Conservation (phyloP, 1,140 invertebrate genomes). For the Zaprionus kolodkinae region DNA sequence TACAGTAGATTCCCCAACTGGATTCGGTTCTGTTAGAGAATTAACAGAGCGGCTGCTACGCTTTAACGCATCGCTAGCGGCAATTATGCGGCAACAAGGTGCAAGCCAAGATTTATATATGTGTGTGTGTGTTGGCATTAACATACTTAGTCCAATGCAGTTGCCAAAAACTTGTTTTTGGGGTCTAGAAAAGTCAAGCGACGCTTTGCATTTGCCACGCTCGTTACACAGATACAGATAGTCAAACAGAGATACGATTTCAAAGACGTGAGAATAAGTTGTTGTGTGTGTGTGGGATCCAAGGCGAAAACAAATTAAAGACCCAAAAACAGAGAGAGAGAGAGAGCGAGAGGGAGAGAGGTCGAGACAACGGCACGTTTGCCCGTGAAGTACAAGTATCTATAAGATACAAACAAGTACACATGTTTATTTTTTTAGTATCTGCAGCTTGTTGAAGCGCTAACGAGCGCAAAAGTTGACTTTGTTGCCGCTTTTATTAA, state of each 20-base stretch:
- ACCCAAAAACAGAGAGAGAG: conserved; percentile 18
- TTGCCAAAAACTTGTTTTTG: conserved; percentile 46
- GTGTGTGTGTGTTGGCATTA: background rate
- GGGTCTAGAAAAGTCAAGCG: conserved; percentile 47
- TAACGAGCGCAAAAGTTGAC: conserved; percentile 59
- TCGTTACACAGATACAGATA: conserved; percentile 45
- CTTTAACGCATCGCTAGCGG: conserved; percentile 66
- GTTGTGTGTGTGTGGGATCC: conserved; percentile 23
- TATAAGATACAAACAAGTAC: conserved; percentile 39
- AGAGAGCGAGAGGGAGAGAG: conserved; percentile 3
- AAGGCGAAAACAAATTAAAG: conserved; percentile 56
- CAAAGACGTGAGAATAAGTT: conserved; percentile 19
- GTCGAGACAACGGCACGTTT: conserved; percentile 37
- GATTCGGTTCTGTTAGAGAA: conserved; percentile 46
- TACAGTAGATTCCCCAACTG: conserved; percentile 4
- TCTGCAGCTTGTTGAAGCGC: conserved; percentile 28
- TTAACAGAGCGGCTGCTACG: conserved; percentile 65
- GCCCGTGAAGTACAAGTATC: conserved; percentile 58
- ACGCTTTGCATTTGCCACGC: conserved; percentile 61
- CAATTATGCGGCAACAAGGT: conserved; percentile 63
- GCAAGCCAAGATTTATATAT: conserved; percentile 19
- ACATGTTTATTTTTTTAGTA: conserved; percentile 4
- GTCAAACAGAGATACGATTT: conserved; percentile 12
- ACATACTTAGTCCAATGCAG: conserved; percentile 7
- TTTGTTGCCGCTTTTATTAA: conserved; percentile 33